Evolutionary conservation across 2,113 vertebrate genomes (phyloP).

Genomic region (Epinephelus moara): DNA sequence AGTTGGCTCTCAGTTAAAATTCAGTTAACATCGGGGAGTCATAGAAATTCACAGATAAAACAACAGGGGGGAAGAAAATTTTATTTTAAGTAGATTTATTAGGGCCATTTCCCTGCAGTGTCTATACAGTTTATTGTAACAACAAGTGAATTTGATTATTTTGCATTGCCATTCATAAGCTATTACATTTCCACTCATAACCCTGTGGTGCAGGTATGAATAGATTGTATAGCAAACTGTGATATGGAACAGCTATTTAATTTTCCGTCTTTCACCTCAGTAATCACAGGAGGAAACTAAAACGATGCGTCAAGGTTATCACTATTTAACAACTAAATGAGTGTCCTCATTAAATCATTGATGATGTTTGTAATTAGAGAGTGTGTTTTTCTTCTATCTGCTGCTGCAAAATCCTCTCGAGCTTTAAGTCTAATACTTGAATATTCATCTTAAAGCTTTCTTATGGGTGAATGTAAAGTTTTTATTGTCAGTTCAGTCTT

Average conservation of each 20-base stretch:
- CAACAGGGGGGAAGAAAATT: background rate
- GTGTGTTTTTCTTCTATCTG: background rate
- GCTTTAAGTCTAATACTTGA: background rate
- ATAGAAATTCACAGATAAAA: background rate
- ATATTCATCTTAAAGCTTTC: background rate
- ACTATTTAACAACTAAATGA: background rate
- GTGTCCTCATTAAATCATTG: constrained; percentile 2
- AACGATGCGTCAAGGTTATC: background rate
- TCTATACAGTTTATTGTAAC: background rate
- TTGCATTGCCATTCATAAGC: background rate
- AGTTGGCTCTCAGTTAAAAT: background rate
- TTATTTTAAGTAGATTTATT: too few relatives aligned
- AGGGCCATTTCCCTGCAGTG: background rate
- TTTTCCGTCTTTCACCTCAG: constrained; percentile 5
- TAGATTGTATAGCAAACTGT: background rate
- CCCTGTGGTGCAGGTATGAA: background rate
- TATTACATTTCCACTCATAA: background rate
- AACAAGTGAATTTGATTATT: background rate
- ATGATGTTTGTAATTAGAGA: constrained; percentile 1
- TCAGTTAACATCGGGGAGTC: background rate
- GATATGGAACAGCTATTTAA: background rate
- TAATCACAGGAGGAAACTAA: constrained; percentile 14
- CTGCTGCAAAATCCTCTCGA: background rate
- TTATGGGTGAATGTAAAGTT: background rate
- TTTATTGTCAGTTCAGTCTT: background rate